Percentiles rank a stretch among this genome's conserved stretches.
These are phyloP conservation scores for Pararge aegeria DNA, from an alignment of 1,140 invertebrate species.

Conservation along the genomic window DNA sequence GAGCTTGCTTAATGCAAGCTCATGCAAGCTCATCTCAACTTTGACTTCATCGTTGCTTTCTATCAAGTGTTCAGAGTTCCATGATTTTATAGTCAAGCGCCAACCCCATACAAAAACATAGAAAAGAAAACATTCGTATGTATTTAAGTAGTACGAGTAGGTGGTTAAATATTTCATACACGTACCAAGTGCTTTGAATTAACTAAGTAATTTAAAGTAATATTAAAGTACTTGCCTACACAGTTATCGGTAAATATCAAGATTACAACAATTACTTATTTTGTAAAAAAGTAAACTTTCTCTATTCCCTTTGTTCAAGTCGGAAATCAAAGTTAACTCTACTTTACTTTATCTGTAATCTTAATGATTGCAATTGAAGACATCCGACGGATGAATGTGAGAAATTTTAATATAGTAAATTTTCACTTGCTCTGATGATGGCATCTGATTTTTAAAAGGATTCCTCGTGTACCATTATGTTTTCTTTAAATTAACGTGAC, in stretches of 20 bases:
- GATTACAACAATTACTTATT: background rate
- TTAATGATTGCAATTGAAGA: conserved; percentile 36
- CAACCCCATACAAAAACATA: too few relatives aligned
- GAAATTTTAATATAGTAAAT: conserved; percentile 21
- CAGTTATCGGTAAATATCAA: conserved; percentile 2
- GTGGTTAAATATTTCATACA: too few relatives aligned
- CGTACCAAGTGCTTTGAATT: too few relatives aligned
- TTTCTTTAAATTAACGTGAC: conserved; percentile 16
- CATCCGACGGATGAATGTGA: conserved; percentile 33
- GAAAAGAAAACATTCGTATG: too few relatives aligned
- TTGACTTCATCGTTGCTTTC: too few relatives aligned
- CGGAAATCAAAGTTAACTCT: conserved; percentile 34
- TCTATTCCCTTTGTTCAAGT: conserved; percentile 18
- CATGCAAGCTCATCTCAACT: too few relatives aligned
- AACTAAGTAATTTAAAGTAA: background rate
- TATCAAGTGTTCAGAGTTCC: too few relatives aligned
- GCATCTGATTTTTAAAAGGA: conserved; percentile 19
- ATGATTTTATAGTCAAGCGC: too few relatives aligned
- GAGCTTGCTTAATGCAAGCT: too few relatives aligned
- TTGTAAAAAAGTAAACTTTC: conserved; percentile 12
- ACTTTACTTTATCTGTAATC: conserved; percentile 35
- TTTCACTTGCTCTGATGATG: conserved; percentile 19
- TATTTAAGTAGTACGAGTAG: too few relatives aligned
- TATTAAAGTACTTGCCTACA: background rate
- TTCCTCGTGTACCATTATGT: conserved; percentile 17